Evolutionary conservation across 2,113 vertebrate genomes (phyloP), one percentile per base, ranked within the genome.

Genomic region (Spizaetus ornatus): DNA sequence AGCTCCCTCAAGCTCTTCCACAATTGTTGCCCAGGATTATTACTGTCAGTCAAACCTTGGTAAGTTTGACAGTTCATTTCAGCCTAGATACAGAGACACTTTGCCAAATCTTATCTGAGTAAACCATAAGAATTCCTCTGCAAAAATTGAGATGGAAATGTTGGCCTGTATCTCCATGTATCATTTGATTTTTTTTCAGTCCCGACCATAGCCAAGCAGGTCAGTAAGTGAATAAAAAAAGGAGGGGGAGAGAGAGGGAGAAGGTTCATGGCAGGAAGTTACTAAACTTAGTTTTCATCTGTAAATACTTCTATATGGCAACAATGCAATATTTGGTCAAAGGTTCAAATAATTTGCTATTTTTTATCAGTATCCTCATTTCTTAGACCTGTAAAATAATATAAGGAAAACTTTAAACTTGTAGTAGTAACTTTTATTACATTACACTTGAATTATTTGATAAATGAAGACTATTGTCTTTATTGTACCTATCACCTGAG

Each of bases 171-270:
- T 52, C 26, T 66, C 38, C 11, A 18, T 29, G 17, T 47, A 31
- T 31, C 0, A 29, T 67, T 16, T 89, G 29, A 50, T 73, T 76
- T 81, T 11, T 83, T 86, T 92, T 70, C 27, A 53, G 15, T 43
- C 29, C 36, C 59, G 43, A 67, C 3, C 16, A 63, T 20, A 59
- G 5, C 20, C n/a, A 86, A 36, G 8, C 2, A 81, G 14, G 12
- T 15, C 50, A 95, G 36, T n/a, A 89, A 56, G 16, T 38, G 16
- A 83, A 87, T 43, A 36, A 72, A 86, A 70, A 87, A 71, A 32
- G 3, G 8, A 40, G 13, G 1, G 9, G 6, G 26, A 3, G 8
- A 47, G 11, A 9, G 13, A 63, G 8, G 6, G 6, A 63, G 63
- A 74, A 71, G 3, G 0, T 29, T 92, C 4, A 26, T 53, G 13